Evolutionary conservation across 1,140 invertebrate species (phyloP).

Genomic region (Akabosia matsudoensis): DNA sequence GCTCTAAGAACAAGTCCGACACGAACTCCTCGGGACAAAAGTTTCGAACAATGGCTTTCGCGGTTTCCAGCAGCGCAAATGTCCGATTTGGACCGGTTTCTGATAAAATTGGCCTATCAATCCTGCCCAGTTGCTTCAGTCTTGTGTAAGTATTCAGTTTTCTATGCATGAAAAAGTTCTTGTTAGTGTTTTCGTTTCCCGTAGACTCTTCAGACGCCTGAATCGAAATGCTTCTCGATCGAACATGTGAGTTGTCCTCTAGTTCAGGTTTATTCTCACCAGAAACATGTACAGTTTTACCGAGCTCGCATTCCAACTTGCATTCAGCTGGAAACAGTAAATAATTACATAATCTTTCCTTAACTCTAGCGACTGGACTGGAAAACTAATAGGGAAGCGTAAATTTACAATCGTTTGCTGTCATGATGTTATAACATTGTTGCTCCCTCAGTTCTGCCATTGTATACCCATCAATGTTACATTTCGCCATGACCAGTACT

Average conservation of each 20-base stretch:
- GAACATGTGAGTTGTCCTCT: no score
- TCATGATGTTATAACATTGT: slow-evolving; percentile 2
- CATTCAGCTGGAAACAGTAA: no score
- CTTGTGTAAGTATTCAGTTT: slow-evolving; percentile 30
- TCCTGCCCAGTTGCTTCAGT: slow-evolving; percentile 14
- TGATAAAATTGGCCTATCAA: neutral
- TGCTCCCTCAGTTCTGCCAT: neutral
- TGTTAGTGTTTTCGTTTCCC: neutral
- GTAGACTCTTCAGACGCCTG: neutral
- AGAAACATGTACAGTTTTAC: no score
- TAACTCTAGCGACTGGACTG: neutral
- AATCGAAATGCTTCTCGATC: neutral
- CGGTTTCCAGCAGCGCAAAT: slow-evolving; percentile 22
- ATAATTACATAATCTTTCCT: neutral
- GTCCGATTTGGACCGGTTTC: slow-evolving; percentile 16
- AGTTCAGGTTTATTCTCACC: no score
- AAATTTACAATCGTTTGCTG: slow-evolving; percentile 1
- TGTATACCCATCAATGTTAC: neutral
- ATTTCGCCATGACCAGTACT: neutral
- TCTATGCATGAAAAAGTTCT: slow-evolving; percentile 26
- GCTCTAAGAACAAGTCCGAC: slow-evolving; percentile 28
- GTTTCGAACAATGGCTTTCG: slow-evolving; percentile 28
- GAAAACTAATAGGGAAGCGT: neutral
- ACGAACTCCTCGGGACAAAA: slow-evolving; percentile 26
- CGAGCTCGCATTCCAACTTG: no score